phyloP scores from a whole-genome alignment of 2,888 invertebrate species.

The Pristionchus maxplancki region DNA sequence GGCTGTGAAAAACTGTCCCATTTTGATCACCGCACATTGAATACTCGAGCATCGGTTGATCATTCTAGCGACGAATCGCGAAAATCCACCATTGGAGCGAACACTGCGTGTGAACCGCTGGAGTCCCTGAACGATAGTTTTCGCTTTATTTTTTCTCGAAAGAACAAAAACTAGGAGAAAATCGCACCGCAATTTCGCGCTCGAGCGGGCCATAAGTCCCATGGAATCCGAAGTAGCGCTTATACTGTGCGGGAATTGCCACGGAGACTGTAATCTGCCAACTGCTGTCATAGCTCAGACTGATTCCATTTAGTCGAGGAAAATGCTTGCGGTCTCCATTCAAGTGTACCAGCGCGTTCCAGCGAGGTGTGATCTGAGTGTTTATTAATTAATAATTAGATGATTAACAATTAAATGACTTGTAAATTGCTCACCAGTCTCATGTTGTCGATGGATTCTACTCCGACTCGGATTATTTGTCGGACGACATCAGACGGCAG shows the following conservation, averaged over 20 bases:
- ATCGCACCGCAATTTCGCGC: too few relatives aligned
- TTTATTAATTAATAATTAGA: too few relatives aligned
- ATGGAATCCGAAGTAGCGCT: background rate
- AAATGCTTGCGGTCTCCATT: background rate
- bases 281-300: background rate
- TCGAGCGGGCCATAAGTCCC: background rate
- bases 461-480: background rate
- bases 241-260: background rate
- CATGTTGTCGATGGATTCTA: background rate
- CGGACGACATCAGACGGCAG: background rate
- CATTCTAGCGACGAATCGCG: background rate
- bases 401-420: background rate
- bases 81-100: too few relatives aligned
- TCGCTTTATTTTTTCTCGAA: too few relatives aligned
- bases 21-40: too few relatives aligned
- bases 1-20: background rate
- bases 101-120: background rate
- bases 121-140: too few relatives aligned
- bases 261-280: background rate
- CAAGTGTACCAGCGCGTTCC: background rate
- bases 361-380: background rate
- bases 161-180: too few relatives aligned
- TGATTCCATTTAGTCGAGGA: background rate
- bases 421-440: background rate
- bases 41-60: background rate